These are phyloP conservation scores for Morpho helenor DNA, from an alignment of 2,888 invertebrate genomes.

Conservation along the genomic window DNA sequence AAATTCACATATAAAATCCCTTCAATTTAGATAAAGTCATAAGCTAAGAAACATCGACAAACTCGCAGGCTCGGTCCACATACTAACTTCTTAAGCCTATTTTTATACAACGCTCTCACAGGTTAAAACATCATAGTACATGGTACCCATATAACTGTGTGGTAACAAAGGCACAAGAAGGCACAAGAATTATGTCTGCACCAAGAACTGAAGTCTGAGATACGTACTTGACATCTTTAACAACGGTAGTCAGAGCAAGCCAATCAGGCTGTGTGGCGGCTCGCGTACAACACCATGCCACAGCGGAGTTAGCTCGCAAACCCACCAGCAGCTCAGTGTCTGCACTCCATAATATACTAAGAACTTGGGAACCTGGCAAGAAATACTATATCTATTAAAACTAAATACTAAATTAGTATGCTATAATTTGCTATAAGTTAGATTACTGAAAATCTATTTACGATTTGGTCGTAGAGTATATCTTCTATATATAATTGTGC, in stretches of 20 bases:
- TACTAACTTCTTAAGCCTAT: too few relatives aligned
- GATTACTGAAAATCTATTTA: not conserved
- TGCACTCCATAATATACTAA: slow-evolving; percentile 67
- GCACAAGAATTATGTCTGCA: too few relatives aligned
- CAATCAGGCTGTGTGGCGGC: slow-evolving; percentile 64
- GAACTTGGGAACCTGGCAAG: slow-evolving; percentile 59
- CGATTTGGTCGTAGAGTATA: not conserved
- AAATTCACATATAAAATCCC: too few relatives aligned
- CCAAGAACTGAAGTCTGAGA: not conserved
- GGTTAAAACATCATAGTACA: too few relatives aligned
- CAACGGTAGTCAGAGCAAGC: slow-evolving; percentile 63
- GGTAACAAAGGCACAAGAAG: too few relatives aligned
- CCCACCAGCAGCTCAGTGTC: slow-evolving; percentile 69
- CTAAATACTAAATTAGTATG: not conserved
- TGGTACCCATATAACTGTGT: too few relatives aligned
- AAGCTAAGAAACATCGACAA: too few relatives aligned
- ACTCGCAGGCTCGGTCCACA: too few relatives aligned
- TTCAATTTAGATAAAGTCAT: too few relatives aligned
- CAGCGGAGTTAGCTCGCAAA: slow-evolving; percentile 60
- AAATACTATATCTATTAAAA: too few relatives aligned
- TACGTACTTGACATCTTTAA: slow-evolving; percentile 58
- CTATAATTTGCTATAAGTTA: not conserved
- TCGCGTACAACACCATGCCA: slow-evolving; percentile 70
- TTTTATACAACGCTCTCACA: too few relatives aligned
- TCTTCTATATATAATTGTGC: too few relatives aligned